Conservation (phyloP, 2,888 invertebrate species). For the Gisinianus flammeolus region DNA sequence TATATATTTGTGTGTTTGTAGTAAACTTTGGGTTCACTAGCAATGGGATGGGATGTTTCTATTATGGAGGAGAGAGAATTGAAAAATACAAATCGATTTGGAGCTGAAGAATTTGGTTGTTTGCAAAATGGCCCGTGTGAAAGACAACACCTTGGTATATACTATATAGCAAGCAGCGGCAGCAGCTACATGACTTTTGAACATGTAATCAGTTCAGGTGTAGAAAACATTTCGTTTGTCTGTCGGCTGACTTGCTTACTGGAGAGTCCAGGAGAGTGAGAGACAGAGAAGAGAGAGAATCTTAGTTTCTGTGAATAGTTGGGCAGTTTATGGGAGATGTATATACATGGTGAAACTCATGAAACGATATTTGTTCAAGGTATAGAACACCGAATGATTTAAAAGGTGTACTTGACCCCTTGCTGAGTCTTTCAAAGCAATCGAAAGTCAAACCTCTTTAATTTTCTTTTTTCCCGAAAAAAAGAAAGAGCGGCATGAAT, state of each 20-base stretch:
- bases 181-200: background rate
- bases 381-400: constrained; percentile 50
- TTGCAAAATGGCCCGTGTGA: background rate
- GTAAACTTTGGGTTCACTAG: no score
- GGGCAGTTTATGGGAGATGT: constrained; percentile 36
- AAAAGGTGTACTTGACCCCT: constrained; percentile 58
- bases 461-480: constrained; percentile 54
- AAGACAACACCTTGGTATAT: background rate
- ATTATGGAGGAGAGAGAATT: background rate
- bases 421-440: constrained; percentile 57
- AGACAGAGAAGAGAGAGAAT: constrained; percentile 1
- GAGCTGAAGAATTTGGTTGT: background rate
- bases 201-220: background rate
- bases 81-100: background rate
- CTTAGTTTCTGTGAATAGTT: constrained; percentile 15
- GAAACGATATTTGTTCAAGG: constrained; percentile 54
- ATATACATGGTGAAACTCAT: constrained; percentile 22
- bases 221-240: background rate
- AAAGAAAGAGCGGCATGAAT: constrained; percentile 39
- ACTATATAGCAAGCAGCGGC: background rate
- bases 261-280: background rate
- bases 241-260: background rate
- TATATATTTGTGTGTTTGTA: no score
- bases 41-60: no score
- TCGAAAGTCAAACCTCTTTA: constrained; percentile 57